Percentiles rank a stretch among this genome's conserved stretches.
Conservation (phyloP, 2,113 vertebrate species). For the Podiceps cristatus region DNA sequence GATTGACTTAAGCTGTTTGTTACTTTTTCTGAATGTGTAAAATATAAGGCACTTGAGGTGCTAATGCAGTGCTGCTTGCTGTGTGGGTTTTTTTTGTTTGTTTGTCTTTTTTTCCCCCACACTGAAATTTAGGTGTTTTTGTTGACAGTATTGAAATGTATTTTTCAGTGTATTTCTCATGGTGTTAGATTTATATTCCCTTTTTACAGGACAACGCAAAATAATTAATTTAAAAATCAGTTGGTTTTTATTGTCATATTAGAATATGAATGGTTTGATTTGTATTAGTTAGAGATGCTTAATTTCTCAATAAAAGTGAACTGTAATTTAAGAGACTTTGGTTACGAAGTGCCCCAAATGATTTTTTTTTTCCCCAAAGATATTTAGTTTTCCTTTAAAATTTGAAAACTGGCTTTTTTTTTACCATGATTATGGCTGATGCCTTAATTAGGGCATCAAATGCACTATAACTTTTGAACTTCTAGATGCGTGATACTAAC, state of each 20-base stretch:
- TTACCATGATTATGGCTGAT: neutral
- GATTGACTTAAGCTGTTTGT: constrained; percentile 28
- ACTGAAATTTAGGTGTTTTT: neutral
- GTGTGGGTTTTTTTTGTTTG: neutral
- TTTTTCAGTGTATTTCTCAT: neutral
- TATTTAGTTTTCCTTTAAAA: neutral
- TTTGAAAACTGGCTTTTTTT: neutral
- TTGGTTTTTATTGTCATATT: neutral
- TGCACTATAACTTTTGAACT: neutral
- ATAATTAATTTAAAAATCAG: neutral
- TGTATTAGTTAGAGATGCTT: neutral
- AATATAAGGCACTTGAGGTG: neutral
- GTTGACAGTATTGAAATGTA: neutral
- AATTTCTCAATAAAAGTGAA: neutral
- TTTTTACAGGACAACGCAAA: neutral
- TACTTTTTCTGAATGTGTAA: neutral
- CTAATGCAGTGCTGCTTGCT: neutral
- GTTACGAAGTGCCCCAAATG: neutral
- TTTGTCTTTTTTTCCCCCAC: too few species aligned
- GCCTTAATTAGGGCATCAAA: neutral
- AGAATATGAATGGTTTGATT: neutral
- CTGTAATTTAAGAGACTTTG: neutral
- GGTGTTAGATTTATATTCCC: neutral
- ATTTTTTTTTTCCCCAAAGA: neutral
- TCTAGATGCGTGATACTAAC: neutral